A percentile compares a stretch with the other conserved stretches of the same genome.
phyloP scores from a whole-genome alignment of 2,888 invertebrate species.

The Marasmarcha lunaedactyla region DNA sequence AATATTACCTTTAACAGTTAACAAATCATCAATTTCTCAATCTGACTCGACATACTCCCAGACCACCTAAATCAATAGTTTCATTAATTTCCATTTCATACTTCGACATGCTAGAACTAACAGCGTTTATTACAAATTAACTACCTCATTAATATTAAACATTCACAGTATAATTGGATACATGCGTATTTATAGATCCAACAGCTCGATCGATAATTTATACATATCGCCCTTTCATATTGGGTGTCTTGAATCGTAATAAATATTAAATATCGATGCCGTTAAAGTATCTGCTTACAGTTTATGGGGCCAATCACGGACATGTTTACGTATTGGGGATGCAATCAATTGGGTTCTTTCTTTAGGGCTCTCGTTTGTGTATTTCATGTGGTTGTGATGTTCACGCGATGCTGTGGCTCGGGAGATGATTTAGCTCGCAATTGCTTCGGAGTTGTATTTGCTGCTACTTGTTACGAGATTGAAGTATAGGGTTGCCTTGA shows the following conservation, averaged over 20 bases:
- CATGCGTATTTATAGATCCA: slow-evolving; percentile 18
- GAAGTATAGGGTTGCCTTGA: no score
- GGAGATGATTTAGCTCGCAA: no score
- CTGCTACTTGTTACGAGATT: no score
- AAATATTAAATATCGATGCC: slow-evolving; percentile 69
- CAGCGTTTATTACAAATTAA: not conserved
- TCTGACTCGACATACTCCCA: no score
- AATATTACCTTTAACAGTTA: no score
- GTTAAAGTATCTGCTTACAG: slow-evolving; percentile 68
- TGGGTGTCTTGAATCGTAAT: slow-evolving; percentile 62
- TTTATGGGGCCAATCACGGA: slow-evolving; percentile 60
- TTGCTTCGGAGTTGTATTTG: no score
- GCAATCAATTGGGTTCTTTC: slow-evolving; percentile 58
- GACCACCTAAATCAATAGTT: no score
- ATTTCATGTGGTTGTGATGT: not conserved
- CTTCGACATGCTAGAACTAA: not conserved
- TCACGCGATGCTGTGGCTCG: slow-evolving; percentile 2
- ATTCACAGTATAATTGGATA: not conserved
- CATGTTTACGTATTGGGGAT: slow-evolving; percentile 60
- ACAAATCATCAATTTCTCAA: no score
- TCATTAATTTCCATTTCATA: no score
- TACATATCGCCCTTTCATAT: slow-evolving; percentile 61
- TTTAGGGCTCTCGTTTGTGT: slow-evolving; percentile 27
- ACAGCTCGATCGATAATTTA: slow-evolving; percentile 15
- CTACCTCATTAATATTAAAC: not conserved